Base-by-base conservation (phyloP, 2,888 invertebrate species). In the Caenorhabditis doughertyi region DNA sequence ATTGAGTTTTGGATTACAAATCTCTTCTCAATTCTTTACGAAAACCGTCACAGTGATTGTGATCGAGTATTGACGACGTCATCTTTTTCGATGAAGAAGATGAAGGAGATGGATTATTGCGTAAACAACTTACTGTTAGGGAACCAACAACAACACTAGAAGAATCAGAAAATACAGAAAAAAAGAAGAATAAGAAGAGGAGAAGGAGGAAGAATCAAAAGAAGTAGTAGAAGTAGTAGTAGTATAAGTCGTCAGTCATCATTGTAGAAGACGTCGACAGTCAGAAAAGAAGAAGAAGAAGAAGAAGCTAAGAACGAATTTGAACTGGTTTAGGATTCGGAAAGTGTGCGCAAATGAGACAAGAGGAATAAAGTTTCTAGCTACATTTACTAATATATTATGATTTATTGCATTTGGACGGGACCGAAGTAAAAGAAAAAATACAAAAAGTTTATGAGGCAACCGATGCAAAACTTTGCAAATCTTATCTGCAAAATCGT, bases 41-140 rank as follows among this genome's bases (percentile, higher is more conserved):
- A 47, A 58, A 58, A 56, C 58, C 56, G 70, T 70, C 70, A 58
- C 70, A 70, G 64, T 49, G 58, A 58, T 29, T 62, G 42, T 32
- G 18, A 32, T 25, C 44, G 8, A 47, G 44, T 47, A n/a, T n/a
- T n/a, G 29, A 11, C 67, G 68, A 68, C 68, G 68, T 68, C 68
- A 68, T 68, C 68, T 67, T 7, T 47, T 18, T 47, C 18, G n/a
- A 4, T 13, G 51, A 21, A 56, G 23, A 27, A 1, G n/a, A n/a
- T n/a, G 49, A 47, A 51, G 23, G 21, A 13, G 21, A 32, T 11
- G 39, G 72, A 72, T 72, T 72, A 62, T 62, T 72, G 62, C 72
- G 72, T 72, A 72, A 72, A 72, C 62, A 73, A 64, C 64, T 60
- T 62, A n/a, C n/a, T n/a, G n/a, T n/a, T n/a, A 62, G 72, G 51